phyloP scores from a whole-genome alignment of 2,888 invertebrate species.

The Agriopis marginaria region DNA sequence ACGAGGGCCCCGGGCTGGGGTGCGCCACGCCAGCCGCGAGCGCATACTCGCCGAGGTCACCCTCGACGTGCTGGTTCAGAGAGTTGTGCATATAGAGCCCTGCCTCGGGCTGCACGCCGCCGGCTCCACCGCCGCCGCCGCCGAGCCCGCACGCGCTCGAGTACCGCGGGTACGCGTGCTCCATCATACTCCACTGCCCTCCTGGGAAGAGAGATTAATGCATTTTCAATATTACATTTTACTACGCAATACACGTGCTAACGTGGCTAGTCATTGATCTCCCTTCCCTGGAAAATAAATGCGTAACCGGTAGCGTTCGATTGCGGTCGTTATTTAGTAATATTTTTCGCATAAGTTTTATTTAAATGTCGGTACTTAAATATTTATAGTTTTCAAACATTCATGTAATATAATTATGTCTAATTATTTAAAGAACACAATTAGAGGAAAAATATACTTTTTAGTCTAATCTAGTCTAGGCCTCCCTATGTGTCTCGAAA shows the following conservation, averaged over 20 bases:
- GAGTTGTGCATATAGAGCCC: conserved; percentile 86
- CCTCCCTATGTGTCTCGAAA: too few relatives aligned
- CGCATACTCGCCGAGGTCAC: conserved; percentile 75
- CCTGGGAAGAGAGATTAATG: conserved; percentile 90
- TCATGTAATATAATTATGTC: too few relatives aligned
- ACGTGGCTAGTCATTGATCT: conserved; percentile 73
- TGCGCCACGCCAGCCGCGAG: conserved; percentile 69
- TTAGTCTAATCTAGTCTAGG: too few relatives aligned
- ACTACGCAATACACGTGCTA: conserved; percentile 33
- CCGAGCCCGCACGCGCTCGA: conserved; percentile 85
- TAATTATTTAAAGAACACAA: too few relatives aligned
- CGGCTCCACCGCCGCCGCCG: conserved; percentile 63
- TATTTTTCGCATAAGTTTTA: too few relatives aligned
- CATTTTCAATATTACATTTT: conserved; percentile 65
- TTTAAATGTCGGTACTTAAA: too few relatives aligned
- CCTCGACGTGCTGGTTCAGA: conserved; percentile 74
- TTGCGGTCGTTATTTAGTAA: not conserved
- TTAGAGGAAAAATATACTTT: too few relatives aligned
- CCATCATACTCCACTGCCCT: conserved; percentile 95
- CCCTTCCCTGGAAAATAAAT: conserved; percentile 82
- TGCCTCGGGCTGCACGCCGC: conserved; percentile 80
- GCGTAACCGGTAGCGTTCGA: conserved; percentile 11
- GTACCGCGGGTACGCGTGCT: conserved; percentile 92
- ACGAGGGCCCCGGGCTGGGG: conserved; percentile 73
- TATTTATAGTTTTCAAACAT: too few relatives aligned